Evolutionary conservation across 2,888 invertebrate genomes (phyloP).

Genomic region (Colletes collaris): DNA sequence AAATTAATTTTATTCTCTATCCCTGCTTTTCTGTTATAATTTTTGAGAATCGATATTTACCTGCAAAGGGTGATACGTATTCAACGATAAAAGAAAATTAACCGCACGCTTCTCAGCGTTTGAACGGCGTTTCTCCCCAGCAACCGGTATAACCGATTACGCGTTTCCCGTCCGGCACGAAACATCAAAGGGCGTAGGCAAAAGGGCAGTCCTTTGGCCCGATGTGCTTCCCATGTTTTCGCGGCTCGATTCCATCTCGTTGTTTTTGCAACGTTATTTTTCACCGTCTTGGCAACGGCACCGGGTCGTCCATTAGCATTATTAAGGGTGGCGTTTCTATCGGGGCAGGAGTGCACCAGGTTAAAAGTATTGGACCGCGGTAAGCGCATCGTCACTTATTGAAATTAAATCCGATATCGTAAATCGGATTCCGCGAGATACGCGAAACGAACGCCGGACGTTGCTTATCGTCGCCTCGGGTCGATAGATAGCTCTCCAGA

Average conservation of each 20-base stretch:
- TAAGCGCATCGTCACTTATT: constrained; percentile 34
- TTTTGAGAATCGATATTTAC: no score
- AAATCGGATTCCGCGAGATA: constrained; percentile 22
- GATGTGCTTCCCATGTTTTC: neutral
- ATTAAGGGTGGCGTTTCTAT: constrained; percentile 44
- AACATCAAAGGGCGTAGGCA: constrained; percentile 35
- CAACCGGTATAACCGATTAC: constrained; percentile 21
- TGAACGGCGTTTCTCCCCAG: neutral
- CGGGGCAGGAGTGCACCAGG: constrained; percentile 11
- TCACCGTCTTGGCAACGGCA: constrained; percentile 27
- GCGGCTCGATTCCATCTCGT: constrained; percentile 9
- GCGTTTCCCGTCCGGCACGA: constrained; percentile 22
- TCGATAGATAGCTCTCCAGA: neutral
- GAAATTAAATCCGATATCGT: constrained; percentile 54
- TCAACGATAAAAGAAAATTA: no score
- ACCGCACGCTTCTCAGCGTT: no score
- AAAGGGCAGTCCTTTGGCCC: constrained; percentile 19
- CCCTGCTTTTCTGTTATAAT: no score
- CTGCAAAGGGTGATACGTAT: no score
- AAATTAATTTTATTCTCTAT: no score
- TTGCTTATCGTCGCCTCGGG: constrained; percentile 7
- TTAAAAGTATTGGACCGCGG: constrained; percentile 21
- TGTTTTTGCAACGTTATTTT: constrained; percentile 38
- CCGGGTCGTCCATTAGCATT: constrained; percentile 64
- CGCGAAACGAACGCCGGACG: neutral